Percentiles rank a stretch among this genome's conserved stretches.
Conservation (phyloP, 1,140 invertebrate genomes). For the Drosophila asahinai region DNA sequence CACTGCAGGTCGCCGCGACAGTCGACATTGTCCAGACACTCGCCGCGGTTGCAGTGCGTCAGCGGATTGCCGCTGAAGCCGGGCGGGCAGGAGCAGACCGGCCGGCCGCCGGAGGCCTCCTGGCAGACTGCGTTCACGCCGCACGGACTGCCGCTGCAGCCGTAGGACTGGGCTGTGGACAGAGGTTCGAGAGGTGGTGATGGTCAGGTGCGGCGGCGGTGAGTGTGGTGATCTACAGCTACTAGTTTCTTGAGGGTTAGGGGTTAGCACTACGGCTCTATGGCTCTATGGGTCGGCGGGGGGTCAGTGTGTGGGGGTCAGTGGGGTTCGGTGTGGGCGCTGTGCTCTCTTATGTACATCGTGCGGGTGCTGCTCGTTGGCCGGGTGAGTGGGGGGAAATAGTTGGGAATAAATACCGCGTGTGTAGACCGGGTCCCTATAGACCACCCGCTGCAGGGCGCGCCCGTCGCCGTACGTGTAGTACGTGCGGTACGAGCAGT, state of each 20-base stretch:
- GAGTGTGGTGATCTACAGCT: background rate
- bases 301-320: background rate
- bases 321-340: constrained; percentile 3
- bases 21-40: constrained; percentile 88
- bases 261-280: constrained; percentile 23
- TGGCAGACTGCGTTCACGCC: constrained; percentile 88
- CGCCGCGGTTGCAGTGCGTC: constrained; percentile 88
- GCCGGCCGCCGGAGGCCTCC: constrained; percentile 86
- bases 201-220: constrained; percentile 20
- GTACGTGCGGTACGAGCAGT: constrained; percentile 76
- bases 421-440: constrained; percentile 70
- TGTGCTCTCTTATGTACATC: constrained; percentile 32
- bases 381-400: background rate
- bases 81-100: constrained; percentile 90
- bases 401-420: constrained; percentile 66
- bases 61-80: constrained; percentile 91
- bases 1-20: constrained; percentile 90
- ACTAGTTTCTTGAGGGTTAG: background rate
- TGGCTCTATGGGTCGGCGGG: background rate
- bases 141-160: constrained; percentile 85
- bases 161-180: constrained; percentile 62
- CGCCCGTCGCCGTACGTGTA: constrained; percentile 76
- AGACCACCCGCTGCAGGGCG: constrained; percentile 67
- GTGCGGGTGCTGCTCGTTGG: constrained; percentile 18
- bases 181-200: constrained; percentile 3